These are phyloP conservation scores for Danionella cerebrum DNA, from an alignment of 2,113 vertebrate genomes.

Conservation along the genomic window DNA sequence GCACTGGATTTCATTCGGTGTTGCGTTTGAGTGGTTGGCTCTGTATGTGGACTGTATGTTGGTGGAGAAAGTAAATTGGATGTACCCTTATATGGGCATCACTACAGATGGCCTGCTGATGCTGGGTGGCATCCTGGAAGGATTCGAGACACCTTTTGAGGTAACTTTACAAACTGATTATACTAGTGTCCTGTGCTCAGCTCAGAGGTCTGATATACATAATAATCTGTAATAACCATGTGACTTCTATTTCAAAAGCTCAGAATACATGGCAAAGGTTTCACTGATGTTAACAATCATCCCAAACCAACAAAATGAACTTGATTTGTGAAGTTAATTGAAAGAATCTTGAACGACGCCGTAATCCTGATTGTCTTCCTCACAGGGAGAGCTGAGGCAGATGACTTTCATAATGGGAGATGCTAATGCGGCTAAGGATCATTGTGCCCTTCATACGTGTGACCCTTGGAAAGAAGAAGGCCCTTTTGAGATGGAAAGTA, in stretches of 20 bases:
- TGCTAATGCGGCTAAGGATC: slow-evolving; percentile 52
- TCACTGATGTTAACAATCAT: neutral
- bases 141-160: slow-evolving; percentile 70
- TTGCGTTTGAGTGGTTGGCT: slow-evolving; percentile 61
- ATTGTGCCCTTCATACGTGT: slow-evolving; percentile 49
- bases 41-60: slow-evolving; percentile 71
- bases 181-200: too few relatives aligned
- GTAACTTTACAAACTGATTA: slow-evolving; percentile 43
- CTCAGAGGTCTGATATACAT: too few relatives aligned
- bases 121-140: slow-evolving; percentile 65
- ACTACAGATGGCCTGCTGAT: slow-evolving; percentile 66
- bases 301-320: neutral
- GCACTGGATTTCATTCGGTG: slow-evolving; percentile 66
- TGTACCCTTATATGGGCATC: slow-evolving; percentile 63
- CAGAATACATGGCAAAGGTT: neutral
- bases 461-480: neutral
- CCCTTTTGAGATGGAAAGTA: neutral
- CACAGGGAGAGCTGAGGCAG: slow-evolving; percentile 68
- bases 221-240: neutral
- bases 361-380: too few relatives aligned
- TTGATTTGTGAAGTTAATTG: too few relatives aligned
- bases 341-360: too few relatives aligned
- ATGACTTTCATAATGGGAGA: slow-evolving; percentile 72
- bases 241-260: neutral
- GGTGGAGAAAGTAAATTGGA: slow-evolving; percentile 72